A percentile compares a stretch with the other conserved stretches of the same genome.
Conservation (phyloP, 2,113 vertebrate genomes). For the Zosterops japonicus region DNA sequence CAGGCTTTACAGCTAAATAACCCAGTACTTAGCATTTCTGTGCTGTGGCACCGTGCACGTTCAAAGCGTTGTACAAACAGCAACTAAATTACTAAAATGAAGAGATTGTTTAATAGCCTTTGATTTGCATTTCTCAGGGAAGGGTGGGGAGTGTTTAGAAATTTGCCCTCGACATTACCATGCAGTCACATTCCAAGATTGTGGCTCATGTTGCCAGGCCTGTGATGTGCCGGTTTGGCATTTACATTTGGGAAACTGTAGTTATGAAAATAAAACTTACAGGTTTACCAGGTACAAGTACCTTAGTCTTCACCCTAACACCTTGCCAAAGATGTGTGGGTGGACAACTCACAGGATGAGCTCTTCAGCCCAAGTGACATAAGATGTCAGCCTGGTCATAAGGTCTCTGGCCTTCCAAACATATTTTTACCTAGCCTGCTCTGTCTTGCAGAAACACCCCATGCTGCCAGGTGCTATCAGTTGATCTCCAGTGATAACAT, state of each 20-base stretch:
- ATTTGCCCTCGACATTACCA: background rate
- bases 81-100: slow-evolving; percentile 55
- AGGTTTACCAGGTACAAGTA: background rate
- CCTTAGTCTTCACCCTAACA: background rate
- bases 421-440: background rate
- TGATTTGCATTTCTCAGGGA: slow-evolving; percentile 48
- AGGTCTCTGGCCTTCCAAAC: background rate
- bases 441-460: background rate
- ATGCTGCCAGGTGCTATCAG: background rate
- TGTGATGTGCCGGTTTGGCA: slow-evolving; percentile 17
- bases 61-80: slow-evolving; percentile 58
- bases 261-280: slow-evolving; percentile 13
- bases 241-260: background rate
- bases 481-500: background rate
- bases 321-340: background rate
- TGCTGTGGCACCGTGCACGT: background rate
- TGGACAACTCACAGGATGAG: background rate
- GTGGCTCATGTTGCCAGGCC: slow-evolving; percentile 25
- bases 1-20: slow-evolving; percentile 60
- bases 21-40: slow-evolving; percentile 40
- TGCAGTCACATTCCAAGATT: slow-evolving; percentile 50
- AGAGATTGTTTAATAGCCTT: slow-evolving; percentile 53
- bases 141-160: slow-evolving; percentile 61
- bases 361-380: background rate
- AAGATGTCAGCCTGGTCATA: background rate